phyloP scores from a whole-genome alignment of 2,797 vertebrate species.

The Tiaroga cobitis region DNA sequence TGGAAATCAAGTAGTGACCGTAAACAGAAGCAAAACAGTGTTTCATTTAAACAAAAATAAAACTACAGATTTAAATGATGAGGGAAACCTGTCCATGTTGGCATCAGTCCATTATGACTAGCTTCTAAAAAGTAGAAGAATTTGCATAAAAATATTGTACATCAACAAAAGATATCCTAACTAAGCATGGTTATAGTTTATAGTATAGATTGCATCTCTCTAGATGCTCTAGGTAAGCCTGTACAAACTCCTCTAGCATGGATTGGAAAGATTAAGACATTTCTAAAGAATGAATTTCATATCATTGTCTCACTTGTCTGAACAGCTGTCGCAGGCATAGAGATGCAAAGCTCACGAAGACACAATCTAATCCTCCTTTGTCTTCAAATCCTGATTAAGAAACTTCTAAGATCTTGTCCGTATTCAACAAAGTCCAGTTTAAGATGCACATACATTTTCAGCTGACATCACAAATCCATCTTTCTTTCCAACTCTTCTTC shows the following conservation, averaged over 20 bases:
- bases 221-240: background rate
- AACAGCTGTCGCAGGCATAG: background rate
- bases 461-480: background rate
- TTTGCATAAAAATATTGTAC: background rate
- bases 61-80: no score
- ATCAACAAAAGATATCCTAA: background rate
- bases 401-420: background rate
- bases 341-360: background rate
- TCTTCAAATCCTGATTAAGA: background rate
- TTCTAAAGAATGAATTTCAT: slow-evolving; percentile 19
- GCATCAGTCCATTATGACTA: background rate
- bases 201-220: background rate
- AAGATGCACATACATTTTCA: background rate
- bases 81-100: background rate
- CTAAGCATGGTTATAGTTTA: background rate
- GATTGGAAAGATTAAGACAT: slow-evolving; percentile 29
- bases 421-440: background rate
- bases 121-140: background rate
- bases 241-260: background rate
- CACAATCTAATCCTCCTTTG: background rate
- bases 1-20: background rate
- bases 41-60: background rate
- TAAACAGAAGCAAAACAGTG: background rate
- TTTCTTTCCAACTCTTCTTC: background rate
- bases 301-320: background rate